Conservation (phyloP, 1,140 invertebrate species). For the Helicoverpa armigera region DNA sequence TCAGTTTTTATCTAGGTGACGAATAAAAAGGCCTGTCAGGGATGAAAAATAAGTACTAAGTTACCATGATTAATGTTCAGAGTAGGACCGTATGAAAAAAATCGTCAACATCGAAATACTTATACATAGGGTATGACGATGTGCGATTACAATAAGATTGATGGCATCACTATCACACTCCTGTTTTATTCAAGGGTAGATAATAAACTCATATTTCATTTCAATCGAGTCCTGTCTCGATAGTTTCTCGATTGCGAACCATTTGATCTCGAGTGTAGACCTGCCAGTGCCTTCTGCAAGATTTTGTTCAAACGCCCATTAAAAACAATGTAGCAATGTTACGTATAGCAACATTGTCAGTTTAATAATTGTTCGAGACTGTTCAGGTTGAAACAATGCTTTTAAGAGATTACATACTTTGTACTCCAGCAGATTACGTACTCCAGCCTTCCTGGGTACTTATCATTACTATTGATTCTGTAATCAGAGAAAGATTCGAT, state of each 20-base stretch:
- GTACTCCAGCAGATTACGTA: background rate
- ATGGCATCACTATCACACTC: slow-evolving; percentile 8
- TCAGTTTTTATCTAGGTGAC: slow-evolving; percentile 18
- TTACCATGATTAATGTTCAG: slow-evolving; percentile 21
- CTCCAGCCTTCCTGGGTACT: background rate
- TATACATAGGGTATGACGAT: slow-evolving; percentile 5
- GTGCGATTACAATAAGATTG: slow-evolving; percentile 12
- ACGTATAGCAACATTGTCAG: slow-evolving; percentile 3
- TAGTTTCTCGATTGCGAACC: background rate
- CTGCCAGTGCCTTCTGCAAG: slow-evolving; percentile 9
- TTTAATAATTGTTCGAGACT: background rate
- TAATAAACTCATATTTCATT: slow-evolving; percentile 3
- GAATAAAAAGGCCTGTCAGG: slow-evolving; percentile 22
- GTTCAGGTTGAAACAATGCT: background rate
- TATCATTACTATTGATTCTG: background rate
- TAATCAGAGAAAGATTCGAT: background rate
- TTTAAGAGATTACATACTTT: background rate
- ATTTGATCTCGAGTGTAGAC: background rate
- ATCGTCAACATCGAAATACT: slow-evolving; percentile 15
- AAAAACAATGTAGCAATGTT: slow-evolving; percentile 23
- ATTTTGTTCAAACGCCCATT: slow-evolving; percentile 1
- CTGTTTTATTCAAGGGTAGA: background rate
- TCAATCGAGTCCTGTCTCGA: background rate
- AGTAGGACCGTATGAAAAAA: background rate
- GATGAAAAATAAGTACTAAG: slow-evolving; percentile 40